Base-by-base conservation (phyloP, 1,140 invertebrate genomes). In the Maconellicoccus hirsutus region DNA sequence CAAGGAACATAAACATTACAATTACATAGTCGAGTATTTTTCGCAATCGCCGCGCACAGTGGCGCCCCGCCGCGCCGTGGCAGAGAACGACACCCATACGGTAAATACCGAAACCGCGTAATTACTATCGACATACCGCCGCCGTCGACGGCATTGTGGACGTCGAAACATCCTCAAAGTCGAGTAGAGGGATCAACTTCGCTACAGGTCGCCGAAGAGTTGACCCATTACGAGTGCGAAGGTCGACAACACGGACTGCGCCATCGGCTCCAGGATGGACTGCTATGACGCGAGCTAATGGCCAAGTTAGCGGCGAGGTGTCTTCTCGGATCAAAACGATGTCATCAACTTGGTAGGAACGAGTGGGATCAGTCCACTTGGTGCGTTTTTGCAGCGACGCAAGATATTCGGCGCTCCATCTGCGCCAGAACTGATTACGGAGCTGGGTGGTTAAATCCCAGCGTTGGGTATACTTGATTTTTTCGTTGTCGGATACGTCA, bases 341-440 rank as follows among this genome's bases (percentile, higher is more conserved):
- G 33, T 73, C 69, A 1, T 63, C 38, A 4, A 52, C 6, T 59
- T 73, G 42, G 16, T 16, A 52, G 12, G 42, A 52, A 3, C 42
- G 42, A 52, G 42, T 16, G 2, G 42, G n/a, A 52, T 19, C 12
- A 8, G 22, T 12, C 73, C 73, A 73, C 29, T 73, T 73, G 22
- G 1, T 21, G 19, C 73, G 59, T 19, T 61, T 26, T 21, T 72
- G 69, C 12, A 72, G 25, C 4, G 39, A 29, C 2, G 21, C 39
- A 6, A 73, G 66, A 63, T 73, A 72, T 63, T 73, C 73, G 0
- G 22, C 26, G 2, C 16, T 21, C 72, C 72, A 73, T 63, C 71
- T 23, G 26, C 63, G 72, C 73, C 73, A 74, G 26, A 74, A 72
- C 7, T 4, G 2, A 19, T 52, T 52, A 3, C 42, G 2, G 6